A percentile compares a stretch with the other conserved stretches of the same genome.
phyloP scores from a whole-genome alignment of 2,797 vertebrate species.

The Pseudochaenichthys georgianus region DNA sequence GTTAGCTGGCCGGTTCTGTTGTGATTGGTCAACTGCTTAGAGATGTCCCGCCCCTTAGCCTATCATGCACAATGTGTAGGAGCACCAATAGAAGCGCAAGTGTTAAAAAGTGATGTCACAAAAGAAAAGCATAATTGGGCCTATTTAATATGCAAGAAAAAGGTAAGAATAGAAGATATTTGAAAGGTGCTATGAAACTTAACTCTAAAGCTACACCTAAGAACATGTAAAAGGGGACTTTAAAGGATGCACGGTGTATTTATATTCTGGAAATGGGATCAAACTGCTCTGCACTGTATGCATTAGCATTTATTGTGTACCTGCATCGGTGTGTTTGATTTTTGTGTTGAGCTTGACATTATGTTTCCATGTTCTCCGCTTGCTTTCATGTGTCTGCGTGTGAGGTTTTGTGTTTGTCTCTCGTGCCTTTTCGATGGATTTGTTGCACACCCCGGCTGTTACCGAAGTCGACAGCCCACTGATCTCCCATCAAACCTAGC shows the following conservation, averaged over 20 bases:
- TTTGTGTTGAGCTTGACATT: constrained; percentile 5
- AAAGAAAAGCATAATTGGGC: too few relatives aligned
- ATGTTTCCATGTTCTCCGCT: constrained; percentile 12
- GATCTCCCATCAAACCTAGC: constrained; percentile 79
- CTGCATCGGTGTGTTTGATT: constrained; percentile 28
- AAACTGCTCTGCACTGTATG: background rate
- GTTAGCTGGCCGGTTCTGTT: too few relatives aligned
- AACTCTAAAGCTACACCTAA: constrained; percentile 12
- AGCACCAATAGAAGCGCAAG: too few relatives aligned
- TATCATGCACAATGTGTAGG: too few relatives aligned
- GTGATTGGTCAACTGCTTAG: too few relatives aligned
- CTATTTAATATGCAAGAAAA: background rate
- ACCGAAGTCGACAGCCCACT: constrained; percentile 77
- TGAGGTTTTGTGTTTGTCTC: constrained; percentile 61
- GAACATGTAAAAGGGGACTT: constrained; percentile 14
- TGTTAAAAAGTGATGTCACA: too few relatives aligned
- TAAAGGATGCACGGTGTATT: constrained; percentile 29
- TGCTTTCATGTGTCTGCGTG: constrained; percentile 60
- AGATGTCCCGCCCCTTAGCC: too few relatives aligned
- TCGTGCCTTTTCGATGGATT: constrained; percentile 59
- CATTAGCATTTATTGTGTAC: constrained; percentile 4
- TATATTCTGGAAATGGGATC: constrained; percentile 20
- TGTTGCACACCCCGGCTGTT: constrained; percentile 68
- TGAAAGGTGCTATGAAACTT: background rate
- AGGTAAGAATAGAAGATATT: too few relatives aligned